Evolutionary conservation across 2,797 vertebrate species (phyloP).

Genomic region (Masticophis lateralis): DNA sequence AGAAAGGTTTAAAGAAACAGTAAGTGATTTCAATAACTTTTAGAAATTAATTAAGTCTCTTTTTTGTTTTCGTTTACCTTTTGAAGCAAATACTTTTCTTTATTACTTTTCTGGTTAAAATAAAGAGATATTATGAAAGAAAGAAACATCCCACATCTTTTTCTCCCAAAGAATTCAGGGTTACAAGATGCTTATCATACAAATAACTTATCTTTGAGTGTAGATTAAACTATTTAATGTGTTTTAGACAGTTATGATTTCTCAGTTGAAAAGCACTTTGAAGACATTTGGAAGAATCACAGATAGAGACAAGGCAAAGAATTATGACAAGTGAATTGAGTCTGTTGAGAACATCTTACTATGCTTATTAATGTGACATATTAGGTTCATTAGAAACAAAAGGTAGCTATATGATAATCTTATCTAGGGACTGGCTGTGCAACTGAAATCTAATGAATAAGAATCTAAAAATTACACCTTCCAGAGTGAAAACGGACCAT

Average conservation of each 20-base stretch:
- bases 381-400: slow-evolving; percentile 28
- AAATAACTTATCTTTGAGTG: slow-evolving; percentile 25
- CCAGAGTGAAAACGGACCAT: background rate
- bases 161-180: background rate
- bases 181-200: slow-evolving; percentile 35
- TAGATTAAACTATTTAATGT: slow-evolving; percentile 43
- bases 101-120: background rate
- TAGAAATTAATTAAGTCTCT: background rate
- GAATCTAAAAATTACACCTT: background rate
- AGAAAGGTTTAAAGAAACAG: background rate
- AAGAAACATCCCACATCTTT: background rate
- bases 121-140: slow-evolving; percentile 3
- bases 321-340: background rate
- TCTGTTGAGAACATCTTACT: slow-evolving; percentile 26
- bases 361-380: slow-evolving; percentile 19
- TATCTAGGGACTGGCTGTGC: background rate
- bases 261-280: slow-evolving; percentile 31
- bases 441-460: background rate
- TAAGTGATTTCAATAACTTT: background rate
- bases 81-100: background rate
- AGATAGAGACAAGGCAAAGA: slow-evolving; percentile 12
- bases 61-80: background rate
- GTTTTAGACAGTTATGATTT: slow-evolving; percentile 17
- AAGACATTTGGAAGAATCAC: slow-evolving; percentile 21
- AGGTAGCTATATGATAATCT: background rate